Evolutionary conservation across 1,140 invertebrate species (phyloP).

Genomic region (Drosophila mauritiana): DNA sequence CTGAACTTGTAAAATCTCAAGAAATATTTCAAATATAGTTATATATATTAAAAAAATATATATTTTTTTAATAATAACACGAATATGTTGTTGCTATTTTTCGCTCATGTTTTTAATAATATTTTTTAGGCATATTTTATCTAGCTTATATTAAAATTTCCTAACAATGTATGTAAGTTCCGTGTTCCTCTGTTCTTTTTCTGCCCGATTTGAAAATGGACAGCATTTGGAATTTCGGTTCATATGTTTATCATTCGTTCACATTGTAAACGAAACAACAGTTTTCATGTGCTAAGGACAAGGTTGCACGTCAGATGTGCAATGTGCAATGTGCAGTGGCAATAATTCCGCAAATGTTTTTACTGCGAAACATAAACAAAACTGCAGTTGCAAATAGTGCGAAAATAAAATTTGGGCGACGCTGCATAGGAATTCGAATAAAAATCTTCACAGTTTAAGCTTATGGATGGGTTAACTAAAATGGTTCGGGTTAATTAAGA

Average conservation of each 20-base stretch:
- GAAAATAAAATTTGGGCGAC: conserved; percentile 42
- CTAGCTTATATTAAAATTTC: no score
- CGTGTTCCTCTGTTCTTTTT: conserved; percentile 3
- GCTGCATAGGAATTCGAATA: conserved; percentile 6
- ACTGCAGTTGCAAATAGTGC: conserved; percentile 57
- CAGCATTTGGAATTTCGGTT: conserved; percentile 42
- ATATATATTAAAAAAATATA: not conserved
- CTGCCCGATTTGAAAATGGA: conserved; percentile 24
- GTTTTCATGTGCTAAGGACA: conserved; percentile 78
- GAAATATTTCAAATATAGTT: no score
- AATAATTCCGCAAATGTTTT: conserved; percentile 66
- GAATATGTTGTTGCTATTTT: no score
- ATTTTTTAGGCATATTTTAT: no score
- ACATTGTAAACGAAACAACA: conserved; percentile 58
- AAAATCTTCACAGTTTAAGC: not conserved
- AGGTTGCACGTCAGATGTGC: conserved; percentile 60
- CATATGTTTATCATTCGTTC: conserved; percentile 50
- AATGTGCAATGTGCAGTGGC: conserved; percentile 42
- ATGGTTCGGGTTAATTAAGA: not conserved
- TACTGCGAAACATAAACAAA: conserved; percentile 70
- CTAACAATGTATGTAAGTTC: not conserved
- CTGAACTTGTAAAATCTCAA: not conserved
- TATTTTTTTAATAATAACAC: no score
- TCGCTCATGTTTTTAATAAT: no score
- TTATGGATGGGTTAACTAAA: not conserved